Conservation (phyloP, 2,888 invertebrate species). For the Antheraea assamensis region DNA sequence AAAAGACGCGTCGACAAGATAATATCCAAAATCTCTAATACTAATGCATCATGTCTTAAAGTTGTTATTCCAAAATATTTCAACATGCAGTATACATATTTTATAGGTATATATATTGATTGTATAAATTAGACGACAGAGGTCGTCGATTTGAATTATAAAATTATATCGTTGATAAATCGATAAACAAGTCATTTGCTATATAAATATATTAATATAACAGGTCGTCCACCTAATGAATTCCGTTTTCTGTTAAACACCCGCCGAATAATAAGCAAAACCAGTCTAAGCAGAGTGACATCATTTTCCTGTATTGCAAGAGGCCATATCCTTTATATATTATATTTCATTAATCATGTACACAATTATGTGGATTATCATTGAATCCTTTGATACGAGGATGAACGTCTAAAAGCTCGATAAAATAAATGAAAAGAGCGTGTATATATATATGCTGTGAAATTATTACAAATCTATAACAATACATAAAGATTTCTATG, state of each 20-base stretch:
- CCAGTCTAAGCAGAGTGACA: slow-evolving; percentile 76
- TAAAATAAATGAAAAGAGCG: background rate
- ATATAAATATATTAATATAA: slow-evolving; percentile 38
- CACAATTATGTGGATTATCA: background rate
- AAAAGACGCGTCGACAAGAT: background rate
- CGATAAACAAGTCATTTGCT: slow-evolving; percentile 28
- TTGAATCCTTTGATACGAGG: background rate
- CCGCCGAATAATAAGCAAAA: slow-evolving; percentile 74
- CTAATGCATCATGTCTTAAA: background rate
- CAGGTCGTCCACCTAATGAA: slow-evolving; percentile 53
- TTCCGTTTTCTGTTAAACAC: slow-evolving; percentile 60
- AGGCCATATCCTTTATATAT: slow-evolving; percentile 67
- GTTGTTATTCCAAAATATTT: background rate
- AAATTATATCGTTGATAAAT: slow-evolving; percentile 16
- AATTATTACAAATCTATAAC: background rate
- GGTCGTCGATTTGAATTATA: slow-evolving; percentile 9
- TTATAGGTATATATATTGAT: background rate
- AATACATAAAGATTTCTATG: background rate
- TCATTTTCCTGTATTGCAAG: slow-evolving; percentile 74
- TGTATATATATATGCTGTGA: background rate
- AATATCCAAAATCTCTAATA: background rate
- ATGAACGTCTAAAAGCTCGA: background rate
- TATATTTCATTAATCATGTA: slow-evolving; percentile 5
- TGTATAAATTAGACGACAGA: background rate
- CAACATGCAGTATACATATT: background rate